Conservation (phyloP, 2,797 vertebrate species). For the Lepus oiostolus region DNA sequence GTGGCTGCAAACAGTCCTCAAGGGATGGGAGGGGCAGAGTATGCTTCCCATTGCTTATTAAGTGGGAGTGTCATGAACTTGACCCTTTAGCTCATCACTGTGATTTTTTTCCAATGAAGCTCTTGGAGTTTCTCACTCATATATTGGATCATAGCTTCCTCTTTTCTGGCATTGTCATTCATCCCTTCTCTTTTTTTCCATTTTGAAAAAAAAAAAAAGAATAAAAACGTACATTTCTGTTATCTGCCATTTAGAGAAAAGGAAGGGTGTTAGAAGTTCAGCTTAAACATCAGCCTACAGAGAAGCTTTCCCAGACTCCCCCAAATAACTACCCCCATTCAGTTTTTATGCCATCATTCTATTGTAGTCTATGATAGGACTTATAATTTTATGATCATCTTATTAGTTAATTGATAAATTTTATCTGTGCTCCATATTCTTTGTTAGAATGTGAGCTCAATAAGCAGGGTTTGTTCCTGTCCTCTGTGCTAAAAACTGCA, state of each 20-base stretch:
- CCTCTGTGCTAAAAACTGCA: background rate
- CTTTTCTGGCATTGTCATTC: background rate
- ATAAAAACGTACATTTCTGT: no score
- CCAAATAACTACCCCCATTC: background rate
- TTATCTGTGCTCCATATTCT: background rate
- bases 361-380: background rate
- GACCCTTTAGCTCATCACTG: background rate
- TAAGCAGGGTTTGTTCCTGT: background rate
- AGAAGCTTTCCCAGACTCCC: background rate
- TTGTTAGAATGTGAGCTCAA: background rate
- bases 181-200: background rate
- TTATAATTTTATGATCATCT: constrained; percentile 28
- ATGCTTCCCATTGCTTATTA: background rate
- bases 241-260: background rate
- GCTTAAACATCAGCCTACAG: background rate
- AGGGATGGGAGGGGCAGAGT: background rate
- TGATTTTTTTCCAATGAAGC: constrained; percentile 51
- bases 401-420: constrained; percentile 28
- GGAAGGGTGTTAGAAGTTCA: background rate
- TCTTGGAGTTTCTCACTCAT: constrained; percentile 26
- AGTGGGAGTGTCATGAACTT: background rate
- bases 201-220: no score
- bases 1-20: background rate
- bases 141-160: constrained; percentile 1
- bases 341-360: background rate